A percentile compares a stretch with the other conserved stretches of the same genome.
phyloP scores from a whole-genome alignment of 2,113 vertebrate genomes.

The Phocoena phocoena region DNA sequence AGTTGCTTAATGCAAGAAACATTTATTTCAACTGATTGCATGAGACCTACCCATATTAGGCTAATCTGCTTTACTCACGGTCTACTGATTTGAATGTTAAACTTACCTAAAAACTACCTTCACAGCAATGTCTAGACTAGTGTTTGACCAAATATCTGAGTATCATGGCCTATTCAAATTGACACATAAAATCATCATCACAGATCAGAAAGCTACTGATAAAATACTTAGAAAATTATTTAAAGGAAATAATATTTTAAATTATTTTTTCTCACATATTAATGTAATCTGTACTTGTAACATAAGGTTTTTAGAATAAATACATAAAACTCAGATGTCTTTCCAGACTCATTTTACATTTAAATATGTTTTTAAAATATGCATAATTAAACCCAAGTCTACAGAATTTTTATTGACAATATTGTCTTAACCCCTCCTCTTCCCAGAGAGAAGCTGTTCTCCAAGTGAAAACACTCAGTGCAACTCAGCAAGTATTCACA shows the following conservation, averaged over 20 bases:
- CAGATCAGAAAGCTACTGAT: neutral
- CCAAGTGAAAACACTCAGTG: neutral
- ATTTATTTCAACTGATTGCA: neutral
- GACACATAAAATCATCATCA: neutral
- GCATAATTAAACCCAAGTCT: neutral
- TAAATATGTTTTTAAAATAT: neutral
- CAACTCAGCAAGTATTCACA: neutral
- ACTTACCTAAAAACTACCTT: neutral
- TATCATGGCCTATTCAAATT: neutral
- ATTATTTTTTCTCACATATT: neutral
- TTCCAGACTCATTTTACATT: neutral
- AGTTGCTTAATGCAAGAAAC: neutral
- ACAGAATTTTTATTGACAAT: neutral
- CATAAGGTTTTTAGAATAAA: neutral
- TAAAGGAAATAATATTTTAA: neutral
- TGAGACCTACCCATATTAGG: neutral
- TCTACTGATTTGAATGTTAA: neutral
- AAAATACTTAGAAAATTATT: conserved; percentile 26
- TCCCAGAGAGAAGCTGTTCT: neutral
- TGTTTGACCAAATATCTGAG: neutral
- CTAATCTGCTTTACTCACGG: neutral
- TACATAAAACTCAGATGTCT: neutral
- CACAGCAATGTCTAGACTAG: neutral
- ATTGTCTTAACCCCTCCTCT: neutral
- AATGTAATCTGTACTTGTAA: neutral